Conservation (phyloP, 2,113 vertebrate genomes). For the Falcunculus frontatus region DNA sequence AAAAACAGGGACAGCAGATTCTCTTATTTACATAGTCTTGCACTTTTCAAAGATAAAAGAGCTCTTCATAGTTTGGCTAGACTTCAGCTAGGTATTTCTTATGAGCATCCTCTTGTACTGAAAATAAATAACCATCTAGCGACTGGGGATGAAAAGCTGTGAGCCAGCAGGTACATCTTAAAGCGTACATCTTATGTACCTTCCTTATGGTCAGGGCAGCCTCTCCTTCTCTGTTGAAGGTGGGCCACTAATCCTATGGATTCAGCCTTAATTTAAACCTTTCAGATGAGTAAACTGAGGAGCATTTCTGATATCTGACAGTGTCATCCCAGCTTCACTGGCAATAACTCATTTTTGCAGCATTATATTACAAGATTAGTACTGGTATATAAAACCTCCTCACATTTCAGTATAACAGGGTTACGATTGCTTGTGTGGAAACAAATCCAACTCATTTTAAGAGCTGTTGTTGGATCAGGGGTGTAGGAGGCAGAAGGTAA, state of each 20-base stretch:
- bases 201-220: neutral
- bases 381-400: neutral
- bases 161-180: neutral
- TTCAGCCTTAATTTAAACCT: neutral
- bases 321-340: neutral
- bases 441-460: neutral
- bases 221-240: neutral
- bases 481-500: neutral
- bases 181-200: neutral
- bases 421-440: neutral
- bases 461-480: neutral
- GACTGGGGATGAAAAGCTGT: neutral
- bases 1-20: neutral
- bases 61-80: neutral
- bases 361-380: neutral
- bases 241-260: neutral
- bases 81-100: neutral
- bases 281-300: neutral
- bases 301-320: neutral
- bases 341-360: neutral
- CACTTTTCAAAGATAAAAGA: neutral
- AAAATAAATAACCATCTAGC: neutral
- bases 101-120: neutral
- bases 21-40: neutral
- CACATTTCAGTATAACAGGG: neutral